Base-by-base conservation (phyloP, 2,888 invertebrate species). In the Biston stratarius region DNA sequence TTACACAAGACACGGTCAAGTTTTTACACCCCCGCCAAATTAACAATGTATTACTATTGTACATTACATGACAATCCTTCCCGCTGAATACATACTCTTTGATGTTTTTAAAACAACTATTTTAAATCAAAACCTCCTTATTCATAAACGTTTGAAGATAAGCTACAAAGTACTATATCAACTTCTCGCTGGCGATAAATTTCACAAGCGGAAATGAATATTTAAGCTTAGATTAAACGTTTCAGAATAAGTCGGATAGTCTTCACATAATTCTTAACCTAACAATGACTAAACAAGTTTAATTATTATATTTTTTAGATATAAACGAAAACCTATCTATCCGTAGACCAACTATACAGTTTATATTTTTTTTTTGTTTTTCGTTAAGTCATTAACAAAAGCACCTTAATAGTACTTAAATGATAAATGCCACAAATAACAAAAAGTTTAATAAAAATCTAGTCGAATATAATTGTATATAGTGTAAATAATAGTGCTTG, bases 371-470 rank as follows among this genome's bases (percentile, higher is more conserved):
- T 11, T 72, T 69, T 59, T 61, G 64, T 67, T 48, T 11, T 38
- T 65, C 56, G 45, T 48, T 55, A 61, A 24, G 24, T 24, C 24
- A 24, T 24, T 47, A 74, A 75, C 78, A 81, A 79, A 84, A 85
- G 82, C 84, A 86, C 83, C 82, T 81, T 77, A 24, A 69, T 66
- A 67, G 74, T 71, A 77, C 69, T 75, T 75, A 77, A 75, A 78
- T 77, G 76, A 83, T 80, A 85, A 86, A 86, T 85, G 83, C 85
- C 77, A 78, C 79, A 73, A 79, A 80, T 71, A 78, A 81, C 76
- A 79, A 82, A 86, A 83, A 82, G 83, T 82, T 24, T 83, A 85
- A 88, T 88, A 85, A 58, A 58, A 12, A 58, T 33, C 55, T 24
- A 33, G 55, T 42, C 15, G 42, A 45, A 34, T n/a, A 45, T 57